Percentiles rank a stretch among this genome's conserved stretches.
Conservation (phyloP, 2,888 invertebrate species). For the Strigamia crassipes region DNA sequence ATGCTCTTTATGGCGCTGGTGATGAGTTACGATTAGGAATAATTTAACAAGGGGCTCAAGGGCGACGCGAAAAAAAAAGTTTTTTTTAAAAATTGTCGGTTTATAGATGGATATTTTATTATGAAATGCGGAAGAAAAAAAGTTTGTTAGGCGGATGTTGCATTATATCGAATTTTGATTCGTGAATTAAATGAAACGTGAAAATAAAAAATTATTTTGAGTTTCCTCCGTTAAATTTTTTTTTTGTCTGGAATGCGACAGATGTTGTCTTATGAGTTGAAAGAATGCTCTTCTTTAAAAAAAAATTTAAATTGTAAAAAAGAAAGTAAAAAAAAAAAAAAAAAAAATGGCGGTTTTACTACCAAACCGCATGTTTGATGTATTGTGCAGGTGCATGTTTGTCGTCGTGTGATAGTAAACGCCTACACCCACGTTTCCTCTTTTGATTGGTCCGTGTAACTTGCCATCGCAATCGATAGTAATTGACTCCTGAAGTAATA, state of each 20-base stretch:
- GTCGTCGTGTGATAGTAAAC: neutral
- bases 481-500: constrained; percentile 34
- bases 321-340: neutral
- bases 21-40: constrained; percentile 32
- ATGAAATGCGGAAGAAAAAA: neutral
- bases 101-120: neutral
- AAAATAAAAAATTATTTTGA: no score
- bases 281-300: neutral
- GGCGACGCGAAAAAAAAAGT: neutral
- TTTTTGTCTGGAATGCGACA: constrained; percentile 19
- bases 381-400: neutral
- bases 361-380: neutral
- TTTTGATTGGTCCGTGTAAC: constrained; percentile 13
- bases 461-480: constrained; percentile 31
- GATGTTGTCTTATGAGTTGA: neutral
- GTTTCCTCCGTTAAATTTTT: no score
- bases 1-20: constrained; percentile 27
- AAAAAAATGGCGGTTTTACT: neutral
- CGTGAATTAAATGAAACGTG: no score
- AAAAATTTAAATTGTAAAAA: neutral
- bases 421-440: neutral
- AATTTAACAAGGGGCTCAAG: neutral
- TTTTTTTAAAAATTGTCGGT: neutral
- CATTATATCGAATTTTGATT: no score
- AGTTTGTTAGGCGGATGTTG: neutral